These are phyloP conservation scores for Xanthia togata DNA, from an alignment of 2,888 invertebrate species.

Conservation along the genomic window DNA sequence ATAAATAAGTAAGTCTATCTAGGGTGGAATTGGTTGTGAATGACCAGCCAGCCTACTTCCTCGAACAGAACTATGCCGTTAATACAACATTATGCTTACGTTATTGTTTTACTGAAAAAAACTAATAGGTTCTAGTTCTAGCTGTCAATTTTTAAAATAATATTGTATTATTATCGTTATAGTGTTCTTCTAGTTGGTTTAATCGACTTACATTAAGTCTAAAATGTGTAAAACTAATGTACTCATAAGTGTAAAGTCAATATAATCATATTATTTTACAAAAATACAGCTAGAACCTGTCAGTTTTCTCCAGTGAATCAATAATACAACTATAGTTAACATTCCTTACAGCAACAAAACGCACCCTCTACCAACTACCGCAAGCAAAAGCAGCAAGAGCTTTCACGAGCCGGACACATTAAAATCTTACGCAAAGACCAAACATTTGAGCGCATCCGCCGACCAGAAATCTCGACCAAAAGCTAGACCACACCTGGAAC, in stretches of 20 bases:
- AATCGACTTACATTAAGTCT: not conserved
- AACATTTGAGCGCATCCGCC: constrained; percentile 79
- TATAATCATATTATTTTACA: not conserved
- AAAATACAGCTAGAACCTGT: not conserved
- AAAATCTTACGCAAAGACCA: constrained; percentile 74
- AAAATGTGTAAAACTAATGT: not conserved
- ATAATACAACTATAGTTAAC: not conserved
- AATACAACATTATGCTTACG: not conserved
- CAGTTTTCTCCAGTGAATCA: not conserved
- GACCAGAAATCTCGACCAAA: constrained; percentile 78
- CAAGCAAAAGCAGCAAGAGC: constrained; percentile 78
- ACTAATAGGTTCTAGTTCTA: not conserved
- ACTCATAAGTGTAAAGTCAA: not conserved
- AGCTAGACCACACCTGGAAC: constrained; percentile 70
- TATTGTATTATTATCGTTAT: no score
- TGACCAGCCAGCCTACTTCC: not conserved
- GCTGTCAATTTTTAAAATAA: not conserved
- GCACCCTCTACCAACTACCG: constrained; percentile 74
- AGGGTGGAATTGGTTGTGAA: not conserved
- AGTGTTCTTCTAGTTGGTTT: not conserved
- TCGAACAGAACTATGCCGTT: not conserved
- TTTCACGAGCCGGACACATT: constrained; percentile 79
- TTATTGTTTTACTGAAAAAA: no score
- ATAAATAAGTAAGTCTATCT: constrained; percentile 10
- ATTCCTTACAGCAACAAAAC: constrained; percentile 76